Evolutionary conservation across 2,797 vertebrate genomes (phyloP).

Genomic region (Squalus acanthias): DNA sequence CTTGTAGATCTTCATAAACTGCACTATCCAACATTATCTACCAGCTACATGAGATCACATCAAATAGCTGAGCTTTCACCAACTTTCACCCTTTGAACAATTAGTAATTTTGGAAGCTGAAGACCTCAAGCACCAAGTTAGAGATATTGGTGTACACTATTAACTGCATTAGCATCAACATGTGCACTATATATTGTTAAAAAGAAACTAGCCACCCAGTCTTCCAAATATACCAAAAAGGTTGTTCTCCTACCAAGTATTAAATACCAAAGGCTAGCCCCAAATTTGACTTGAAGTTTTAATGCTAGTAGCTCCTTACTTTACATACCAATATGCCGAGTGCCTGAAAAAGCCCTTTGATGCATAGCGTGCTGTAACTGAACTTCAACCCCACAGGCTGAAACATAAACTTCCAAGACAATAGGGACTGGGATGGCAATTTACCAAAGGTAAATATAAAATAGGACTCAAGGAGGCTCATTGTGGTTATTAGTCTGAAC

Average conservation of each 20-base stretch:
- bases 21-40: neutral
- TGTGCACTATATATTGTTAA: too few species aligned
- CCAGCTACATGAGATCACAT: neutral
- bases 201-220: neutral
- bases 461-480: too few species aligned
- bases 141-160: neutral
- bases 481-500: too few species aligned
- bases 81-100: neutral
- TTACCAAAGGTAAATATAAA: too few species aligned
- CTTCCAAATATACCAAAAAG: neutral
- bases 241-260: neutral
- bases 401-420: too few species aligned
- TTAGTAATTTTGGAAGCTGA: neutral
- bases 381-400: too few species aligned
- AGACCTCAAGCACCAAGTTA: neutral
- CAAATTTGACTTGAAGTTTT: too few species aligned
- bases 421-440: too few species aligned
- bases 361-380: too few species aligned
- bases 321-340: too few species aligned
- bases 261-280: neutral
- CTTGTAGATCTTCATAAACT: neutral
- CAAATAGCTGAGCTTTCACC: too few species aligned
- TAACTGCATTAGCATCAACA: neutral
- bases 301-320: neutral
- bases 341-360: too few species aligned